Evolutionary conservation across 2,888 invertebrate genomes (phyloP), one percentile per base, ranked within the genome.

Genomic region (Pristionchus arcanus): DNA sequence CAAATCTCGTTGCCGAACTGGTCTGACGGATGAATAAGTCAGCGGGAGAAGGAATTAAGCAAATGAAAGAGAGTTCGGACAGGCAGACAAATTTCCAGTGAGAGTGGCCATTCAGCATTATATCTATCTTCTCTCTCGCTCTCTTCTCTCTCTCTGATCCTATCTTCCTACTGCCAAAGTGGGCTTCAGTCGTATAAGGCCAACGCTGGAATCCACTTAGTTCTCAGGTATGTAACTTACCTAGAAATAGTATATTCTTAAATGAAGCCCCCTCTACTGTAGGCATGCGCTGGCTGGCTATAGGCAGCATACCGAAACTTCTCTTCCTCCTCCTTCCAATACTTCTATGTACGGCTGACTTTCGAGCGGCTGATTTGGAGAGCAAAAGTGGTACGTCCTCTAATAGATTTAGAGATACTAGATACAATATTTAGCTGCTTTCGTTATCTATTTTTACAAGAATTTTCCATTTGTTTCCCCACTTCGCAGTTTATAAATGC

Each of bases 1-100:
- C 42, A 87, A 81, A 68, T 68, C 87, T 53, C 87, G 87, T 87
- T 87, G 87, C 42, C 87, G 87, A 87, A 87, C 87, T 87, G 87
- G 87, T 87, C 87, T 87, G 68, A 66, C 68, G 53, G 66, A 87
- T 63, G 68, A 68, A 42, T 42, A 87, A 88, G 88, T 34, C 59
- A 31, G 87, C 31, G n/a, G 16, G 77, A 4, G 37, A n/a, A 71
- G 77, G 37, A 53, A 88, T 74, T 16, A 25, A 25, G 55, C 49
- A 42, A 49, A 42, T 81, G 28, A 34, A 28, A 49, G 81, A 81
- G 81, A 81, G 15, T 15, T 16, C 28, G 7, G 81, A 81, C 81
- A 53, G 15, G 3, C 81, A 81, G 81, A 81, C 49, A 81, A n/a
- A 81, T 81, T 81, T 81, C 71, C n/a, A 81, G 81, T 81, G 81